Base-by-base conservation (phyloP, 1,140 invertebrate species). In the Alviniconcha marisindica region DNA sequence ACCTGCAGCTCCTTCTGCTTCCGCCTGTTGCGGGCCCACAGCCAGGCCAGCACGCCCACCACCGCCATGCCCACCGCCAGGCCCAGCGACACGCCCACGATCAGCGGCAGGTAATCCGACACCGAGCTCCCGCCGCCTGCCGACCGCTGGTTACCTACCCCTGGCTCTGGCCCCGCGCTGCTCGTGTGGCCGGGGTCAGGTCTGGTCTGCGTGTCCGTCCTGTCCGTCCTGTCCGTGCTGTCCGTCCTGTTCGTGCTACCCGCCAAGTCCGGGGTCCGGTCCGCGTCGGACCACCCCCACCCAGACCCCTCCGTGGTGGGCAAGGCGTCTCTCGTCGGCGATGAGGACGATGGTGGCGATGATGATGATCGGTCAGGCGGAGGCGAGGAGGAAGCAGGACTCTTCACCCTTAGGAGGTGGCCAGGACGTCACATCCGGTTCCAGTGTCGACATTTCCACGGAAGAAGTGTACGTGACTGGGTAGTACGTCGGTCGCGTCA, bases 81-180 rank as follows among this genome's bases (percentile, higher is more conserved):
- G 0, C 87, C 88, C 33, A 83, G 77, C 18, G 83, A 83, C 21
- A 89, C 78, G 24, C 88, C 88, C 33, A 88, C 86, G 69, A 89
- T 87, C n/a, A 89, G 51, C 12, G 88, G 87, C 24, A 86, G 82
- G 36, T 76, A 76, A 21, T 78, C 48, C 4, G 31, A 33, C 4
- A 48, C 63, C 18, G 54, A 28, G 14, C 7, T 2, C 1, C 31
- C 76, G n/a, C 24, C 51, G 15, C 24, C 31, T 28, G 0, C 12
- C 74, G n/a, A 48, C 48, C 36, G 42, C 51, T 40, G 73, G 48
- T 60, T 38, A 36, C 48, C 36, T 44, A 24, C 38, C 31, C 73
- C 54, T 31, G 31, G 21, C 36, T 42, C 24, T 40, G n/a, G 42
- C 31, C 12, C 56, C 3, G 24, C 42, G 18, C 66, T 44, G 44